Conservation (phyloP, 1,140 invertebrate genomes). For the Matsumurasca onukii region DNA sequence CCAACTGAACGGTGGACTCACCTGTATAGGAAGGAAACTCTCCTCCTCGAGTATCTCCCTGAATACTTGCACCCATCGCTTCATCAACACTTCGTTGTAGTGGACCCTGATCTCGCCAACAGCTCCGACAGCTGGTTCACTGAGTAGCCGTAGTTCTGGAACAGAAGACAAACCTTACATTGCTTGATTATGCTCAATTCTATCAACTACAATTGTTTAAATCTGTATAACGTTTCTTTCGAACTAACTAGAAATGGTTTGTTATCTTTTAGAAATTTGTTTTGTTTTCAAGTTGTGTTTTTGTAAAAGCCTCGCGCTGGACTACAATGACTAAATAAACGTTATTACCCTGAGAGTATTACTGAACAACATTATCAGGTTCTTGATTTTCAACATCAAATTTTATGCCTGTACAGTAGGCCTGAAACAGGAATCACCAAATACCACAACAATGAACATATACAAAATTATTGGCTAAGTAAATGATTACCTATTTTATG, state of each 20-base stretch:
- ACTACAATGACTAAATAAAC: too few species aligned
- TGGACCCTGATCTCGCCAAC: conserved; percentile 93
- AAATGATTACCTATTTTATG: too few species aligned
- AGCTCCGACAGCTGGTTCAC: conserved; percentile 87
- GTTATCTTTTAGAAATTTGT: conserved; percentile 1
- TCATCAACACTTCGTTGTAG: conserved; percentile 96
- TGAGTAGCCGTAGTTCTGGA: conserved; percentile 89
- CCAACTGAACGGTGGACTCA: conserved; percentile 48
- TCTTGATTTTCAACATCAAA: conserved; percentile 93
- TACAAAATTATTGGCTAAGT: too few species aligned
- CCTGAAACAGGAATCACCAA: too few species aligned
- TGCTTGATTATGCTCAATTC: too few species aligned
- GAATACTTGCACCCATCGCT: conserved; percentile 94
- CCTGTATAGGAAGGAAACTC: conserved; percentile 90
- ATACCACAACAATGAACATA: too few species aligned
- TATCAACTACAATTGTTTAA: too few species aligned
- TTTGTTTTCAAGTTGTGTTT: too few species aligned
- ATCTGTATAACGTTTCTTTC: too few species aligned
- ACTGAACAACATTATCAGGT: conserved; percentile 94
- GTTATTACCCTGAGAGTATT: conserved; percentile 85
- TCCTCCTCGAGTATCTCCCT: conserved; percentile 92
- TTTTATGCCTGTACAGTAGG: conserved; percentile 91
- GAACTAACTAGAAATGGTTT: too few species aligned
- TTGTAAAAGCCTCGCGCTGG: too few species aligned
- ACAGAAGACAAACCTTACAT: too few species aligned